phyloP scores from a whole-genome alignment of 2,888 invertebrate species.

The Macrophya alboannulata region DNA sequence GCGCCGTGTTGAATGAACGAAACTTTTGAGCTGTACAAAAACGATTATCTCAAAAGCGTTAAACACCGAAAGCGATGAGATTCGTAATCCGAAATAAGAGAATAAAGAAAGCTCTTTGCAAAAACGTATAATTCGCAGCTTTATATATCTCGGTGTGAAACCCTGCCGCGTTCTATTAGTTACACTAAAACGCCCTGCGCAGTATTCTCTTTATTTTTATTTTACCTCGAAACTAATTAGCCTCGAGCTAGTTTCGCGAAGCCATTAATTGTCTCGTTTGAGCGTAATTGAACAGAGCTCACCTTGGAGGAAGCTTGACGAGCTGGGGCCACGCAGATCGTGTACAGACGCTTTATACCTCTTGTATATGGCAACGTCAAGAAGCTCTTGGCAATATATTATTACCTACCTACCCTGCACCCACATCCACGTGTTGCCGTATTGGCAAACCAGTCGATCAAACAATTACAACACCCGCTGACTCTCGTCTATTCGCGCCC shows the following conservation, averaged over 20 bases:
- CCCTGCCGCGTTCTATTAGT: neutral
- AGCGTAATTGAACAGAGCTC: constrained; percentile 41
- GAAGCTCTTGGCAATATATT: constrained; percentile 30
- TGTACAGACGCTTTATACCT: neutral
- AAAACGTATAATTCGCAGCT: neutral
- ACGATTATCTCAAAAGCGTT: neutral
- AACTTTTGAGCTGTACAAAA: neutral
- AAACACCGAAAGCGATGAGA: neutral
- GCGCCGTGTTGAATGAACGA: neutral
- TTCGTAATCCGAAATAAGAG: neutral
- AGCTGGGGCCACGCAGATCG: constrained; percentile 11
- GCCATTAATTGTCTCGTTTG: constrained; percentile 47
- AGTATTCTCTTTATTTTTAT: neutral
- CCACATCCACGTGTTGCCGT: constrained; percentile 41
- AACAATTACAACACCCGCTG: constrained; percentile 46
- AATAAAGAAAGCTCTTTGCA: neutral
- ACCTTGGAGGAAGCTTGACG: constrained; percentile 32
- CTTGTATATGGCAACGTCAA: constrained; percentile 9
- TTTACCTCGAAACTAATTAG: constrained; percentile 32
- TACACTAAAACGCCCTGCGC: neutral
- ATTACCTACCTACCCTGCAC: neutral
- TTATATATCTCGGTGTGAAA: neutral
- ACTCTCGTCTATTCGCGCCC: constrained; percentile 35
- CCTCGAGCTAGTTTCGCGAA: neutral
- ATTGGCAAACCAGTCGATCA: constrained; percentile 47